These are phyloP conservation scores for Heliconius charithonia DNA, from an alignment of 2,888 invertebrate species.

Conservation along the genomic window DNA sequence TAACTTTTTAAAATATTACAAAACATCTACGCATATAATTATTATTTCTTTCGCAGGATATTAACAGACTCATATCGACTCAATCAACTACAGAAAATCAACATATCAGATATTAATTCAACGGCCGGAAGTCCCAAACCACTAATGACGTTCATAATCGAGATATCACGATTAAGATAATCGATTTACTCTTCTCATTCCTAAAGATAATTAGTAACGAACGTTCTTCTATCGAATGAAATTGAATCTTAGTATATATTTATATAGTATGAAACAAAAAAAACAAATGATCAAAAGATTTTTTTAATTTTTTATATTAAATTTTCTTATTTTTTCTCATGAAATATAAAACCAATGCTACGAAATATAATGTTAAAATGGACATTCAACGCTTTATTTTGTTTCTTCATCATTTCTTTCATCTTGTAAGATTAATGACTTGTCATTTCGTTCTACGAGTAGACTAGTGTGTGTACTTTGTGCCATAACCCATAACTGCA, in stretches of 20 bases:
- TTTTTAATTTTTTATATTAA: not conserved
- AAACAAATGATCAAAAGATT: too few species aligned
- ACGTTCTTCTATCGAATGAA: not conserved
- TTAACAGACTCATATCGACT: not conserved
- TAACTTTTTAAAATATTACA: not conserved
- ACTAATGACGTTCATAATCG: conserved; percentile 13
- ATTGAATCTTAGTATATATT: not conserved
- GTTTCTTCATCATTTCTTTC: not conserved
- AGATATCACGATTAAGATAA: conserved; percentile 18
- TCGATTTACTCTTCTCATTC: conserved; percentile 17
- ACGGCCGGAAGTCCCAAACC: conserved; percentile 24
- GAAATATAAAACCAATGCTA: not conserved
- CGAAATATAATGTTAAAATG: not conserved
- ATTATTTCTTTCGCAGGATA: not conserved
- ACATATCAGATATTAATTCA: conserved; percentile 12
- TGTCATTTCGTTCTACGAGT: not conserved
- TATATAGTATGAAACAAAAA: not conserved
- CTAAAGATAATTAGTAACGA: not conserved
- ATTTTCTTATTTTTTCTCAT: not conserved
- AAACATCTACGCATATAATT: not conserved
- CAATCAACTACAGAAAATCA: conserved; percentile 19
- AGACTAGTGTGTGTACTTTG: not conserved
- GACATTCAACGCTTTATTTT: not conserved
- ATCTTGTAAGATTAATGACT: not conserved
- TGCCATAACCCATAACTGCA: not conserved